Conservation (phyloP, 2,113 vertebrate species). For the Collichthys lucidus region DNA sequence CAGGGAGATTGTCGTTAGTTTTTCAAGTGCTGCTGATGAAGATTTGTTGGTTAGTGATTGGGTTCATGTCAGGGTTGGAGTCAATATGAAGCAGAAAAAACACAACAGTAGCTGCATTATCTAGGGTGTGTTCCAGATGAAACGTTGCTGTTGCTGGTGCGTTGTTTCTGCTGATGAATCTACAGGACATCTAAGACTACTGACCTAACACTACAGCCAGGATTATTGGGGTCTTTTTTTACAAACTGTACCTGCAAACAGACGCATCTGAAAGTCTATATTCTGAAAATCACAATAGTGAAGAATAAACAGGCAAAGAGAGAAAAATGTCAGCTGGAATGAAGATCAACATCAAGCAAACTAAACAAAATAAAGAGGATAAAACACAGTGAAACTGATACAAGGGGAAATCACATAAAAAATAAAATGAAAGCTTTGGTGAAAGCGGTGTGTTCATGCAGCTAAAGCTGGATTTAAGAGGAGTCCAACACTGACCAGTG, state of each 20-base stretch:
- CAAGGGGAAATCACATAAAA: slow-evolving; percentile 27
- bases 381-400: background rate
- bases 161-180: slow-evolving; percentile 36
- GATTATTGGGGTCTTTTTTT: slow-evolving; percentile 15
- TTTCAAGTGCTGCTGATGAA: background rate
- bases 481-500: background rate
- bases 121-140: background rate
- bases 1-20: background rate
- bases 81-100: slow-evolving; percentile 30
- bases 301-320: slow-evolving; percentile 56
- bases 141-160: slow-evolving; percentile 34
- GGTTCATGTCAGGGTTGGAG: slow-evolving; percentile 5
- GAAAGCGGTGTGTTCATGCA: background rate
- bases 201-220: slow-evolving; percentile 47
- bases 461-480: background rate
- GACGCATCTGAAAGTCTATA: slow-evolving; percentile 84
- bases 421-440: slow-evolving; percentile 17
- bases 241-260: slow-evolving; percentile 84
- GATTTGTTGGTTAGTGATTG: slow-evolving; percentile 36
- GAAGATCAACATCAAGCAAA: slow-evolving; percentile 12
- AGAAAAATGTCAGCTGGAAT: slow-evolving; percentile 62
- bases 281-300: slow-evolving; percentile 82
- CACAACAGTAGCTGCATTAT: slow-evolving; percentile 50
- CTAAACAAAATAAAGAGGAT: slow-evolving; percentile 9
- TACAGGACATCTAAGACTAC: slow-evolving; percentile 55